Percentiles rank a stretch among this genome's conserved stretches.
These are phyloP conservation scores for Myrmecobius fasciatus DNA, from an alignment of 2,113 vertebrate species.

Conservation along the genomic window DNA sequence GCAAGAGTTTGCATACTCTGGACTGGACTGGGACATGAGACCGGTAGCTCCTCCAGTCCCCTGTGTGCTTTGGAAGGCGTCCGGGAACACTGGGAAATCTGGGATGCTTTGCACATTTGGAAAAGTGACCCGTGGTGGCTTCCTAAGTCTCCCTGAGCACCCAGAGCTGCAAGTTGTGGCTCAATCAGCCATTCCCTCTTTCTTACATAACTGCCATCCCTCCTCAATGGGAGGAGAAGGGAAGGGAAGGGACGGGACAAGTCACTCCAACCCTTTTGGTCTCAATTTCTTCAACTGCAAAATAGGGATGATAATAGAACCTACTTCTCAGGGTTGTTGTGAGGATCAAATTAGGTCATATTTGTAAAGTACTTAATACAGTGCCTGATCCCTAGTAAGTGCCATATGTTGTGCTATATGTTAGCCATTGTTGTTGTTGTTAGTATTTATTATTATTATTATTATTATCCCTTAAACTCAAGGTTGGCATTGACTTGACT, in stretches of 20 bases:
- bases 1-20: neutral
- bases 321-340: neutral
- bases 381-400: neutral
- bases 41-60: neutral
- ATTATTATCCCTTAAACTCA: neutral
- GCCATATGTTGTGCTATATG: too few relatives aligned
- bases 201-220: too few relatives aligned
- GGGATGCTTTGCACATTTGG: constrained; percentile 50
- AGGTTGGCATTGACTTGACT: neutral
- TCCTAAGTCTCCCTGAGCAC: neutral
- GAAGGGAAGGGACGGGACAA: too few relatives aligned
- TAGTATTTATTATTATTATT: too few relatives aligned
- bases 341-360: too few relatives aligned
- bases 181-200: neutral
- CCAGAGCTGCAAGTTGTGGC: too few relatives aligned
- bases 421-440: too few relatives aligned
- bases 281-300: neutral
- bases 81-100: constrained; percentile 44
- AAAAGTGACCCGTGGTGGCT: constrained; percentile 18
- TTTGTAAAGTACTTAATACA: neutral
- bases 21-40: neutral
- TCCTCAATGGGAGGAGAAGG: too few relatives aligned
- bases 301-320: neutral
- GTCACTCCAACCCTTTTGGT: too few relatives aligned
- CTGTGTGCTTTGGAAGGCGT: constrained; percentile 32